Evolutionary conservation across 2,888 invertebrate genomes (phyloP).

Genomic region (Halictus ligatus): DNA sequence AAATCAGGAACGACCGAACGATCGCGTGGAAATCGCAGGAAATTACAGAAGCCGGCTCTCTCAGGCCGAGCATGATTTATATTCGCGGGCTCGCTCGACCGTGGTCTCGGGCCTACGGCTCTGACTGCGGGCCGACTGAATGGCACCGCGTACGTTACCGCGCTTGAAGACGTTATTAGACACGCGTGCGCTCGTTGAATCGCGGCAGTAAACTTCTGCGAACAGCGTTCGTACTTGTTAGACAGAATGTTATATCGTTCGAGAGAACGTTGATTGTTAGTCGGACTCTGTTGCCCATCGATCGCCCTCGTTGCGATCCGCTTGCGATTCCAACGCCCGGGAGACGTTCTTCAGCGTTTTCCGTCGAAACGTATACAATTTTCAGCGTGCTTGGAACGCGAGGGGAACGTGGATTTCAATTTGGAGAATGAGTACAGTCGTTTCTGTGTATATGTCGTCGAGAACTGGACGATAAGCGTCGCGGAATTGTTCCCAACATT

Average conservation of each 20-base stretch:
- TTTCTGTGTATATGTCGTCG: too few relatives aligned
- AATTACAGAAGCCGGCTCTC: slow-evolving; percentile 64
- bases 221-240: slow-evolving; percentile 67
- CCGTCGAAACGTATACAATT: neutral
- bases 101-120: slow-evolving; percentile 31
- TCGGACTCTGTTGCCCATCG: neutral
- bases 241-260: slow-evolving; percentile 65
- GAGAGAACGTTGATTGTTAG: slow-evolving; percentile 15
- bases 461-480: too few relatives aligned
- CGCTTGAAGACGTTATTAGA: slow-evolving; percentile 73
- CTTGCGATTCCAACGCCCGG: neutral
- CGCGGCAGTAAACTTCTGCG: slow-evolving; percentile 60
- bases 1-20: slow-evolving; percentile 41
- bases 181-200: slow-evolving; percentile 71
- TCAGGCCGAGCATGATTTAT: slow-evolving; percentile 49
- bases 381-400: neutral
- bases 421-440: neutral
- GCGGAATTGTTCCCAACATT: too few relatives aligned
- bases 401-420: neutral
- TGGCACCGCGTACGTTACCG: slow-evolving; percentile 51
- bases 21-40: slow-evolving; percentile 66
- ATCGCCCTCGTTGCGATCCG: neutral
- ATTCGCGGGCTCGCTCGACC: slow-evolving; percentile 49
- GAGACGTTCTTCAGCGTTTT: neutral
- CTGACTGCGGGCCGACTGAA: slow-evolving; percentile 32